Evolutionary conservation across 2,888 invertebrate genomes (phyloP).

Genomic region (Tinea trinotella): DNA sequence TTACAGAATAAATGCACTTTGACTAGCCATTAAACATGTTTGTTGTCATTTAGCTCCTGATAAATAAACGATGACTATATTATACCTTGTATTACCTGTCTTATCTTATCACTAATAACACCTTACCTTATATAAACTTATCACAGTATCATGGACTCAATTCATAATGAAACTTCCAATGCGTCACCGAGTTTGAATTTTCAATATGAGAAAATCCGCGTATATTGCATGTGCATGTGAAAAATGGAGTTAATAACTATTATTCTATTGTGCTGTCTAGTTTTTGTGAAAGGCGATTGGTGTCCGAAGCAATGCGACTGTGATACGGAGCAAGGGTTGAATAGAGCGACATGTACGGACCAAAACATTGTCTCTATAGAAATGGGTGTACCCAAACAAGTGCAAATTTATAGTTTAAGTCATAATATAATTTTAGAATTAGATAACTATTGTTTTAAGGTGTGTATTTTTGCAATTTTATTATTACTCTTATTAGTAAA

Average conservation of each 20-base stretch:
- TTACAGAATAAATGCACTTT: too few relatives aligned
- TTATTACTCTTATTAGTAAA: too few relatives aligned
- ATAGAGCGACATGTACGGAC: conserved; percentile 66
- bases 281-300: conserved; percentile 32
- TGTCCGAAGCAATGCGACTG: conserved; percentile 72
- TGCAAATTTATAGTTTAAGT: conserved; percentile 74
- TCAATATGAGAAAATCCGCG: neutral
- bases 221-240: neutral
- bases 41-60: too few relatives aligned
- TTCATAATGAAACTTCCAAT: conserved; percentile 5
- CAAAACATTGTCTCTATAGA: conserved; percentile 73
- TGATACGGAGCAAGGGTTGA: conserved; percentile 60
- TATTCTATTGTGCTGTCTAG: conserved; percentile 19
- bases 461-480: conserved; percentile 34
- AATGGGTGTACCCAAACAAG: conserved; percentile 70
- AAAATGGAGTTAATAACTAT: conserved; percentile 10
- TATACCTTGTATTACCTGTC: neutral
- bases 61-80: too few relatives aligned
- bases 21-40: too few relatives aligned
- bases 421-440: conserved; percentile 75
- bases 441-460: conserved; percentile 74
- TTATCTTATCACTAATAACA: conserved; percentile 6
- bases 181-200: conserved; percentile 1
- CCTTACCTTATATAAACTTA: neutral
- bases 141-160: conserved; percentile 4